Conservation (phyloP, 1,140 invertebrate genomes). For the Ditylenchus dipsaci region DNA sequence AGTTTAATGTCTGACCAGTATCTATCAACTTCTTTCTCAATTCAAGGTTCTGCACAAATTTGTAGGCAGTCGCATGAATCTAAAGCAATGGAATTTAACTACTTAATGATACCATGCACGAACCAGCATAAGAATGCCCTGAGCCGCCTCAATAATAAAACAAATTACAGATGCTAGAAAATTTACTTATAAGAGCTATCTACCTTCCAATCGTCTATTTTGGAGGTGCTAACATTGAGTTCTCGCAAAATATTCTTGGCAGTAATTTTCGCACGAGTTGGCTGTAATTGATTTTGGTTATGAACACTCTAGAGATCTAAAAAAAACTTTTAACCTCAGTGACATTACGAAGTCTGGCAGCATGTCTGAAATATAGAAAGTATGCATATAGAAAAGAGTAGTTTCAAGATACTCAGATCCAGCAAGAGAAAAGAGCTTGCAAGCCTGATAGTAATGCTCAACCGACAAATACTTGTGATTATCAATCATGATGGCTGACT, state of each 20-base stretch:
- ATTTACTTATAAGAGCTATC: background rate
- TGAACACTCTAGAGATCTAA: background rate
- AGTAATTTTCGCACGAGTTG: slow-evolving; percentile 25
- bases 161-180: background rate
- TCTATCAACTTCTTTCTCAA: slow-evolving; percentile 33
- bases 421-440: slow-evolving; percentile 31
- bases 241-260: slow-evolving; percentile 32
- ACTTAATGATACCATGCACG: too few relatives aligned
- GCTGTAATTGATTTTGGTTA: background rate
- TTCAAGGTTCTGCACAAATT: slow-evolving; percentile 34
- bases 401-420: slow-evolving; percentile 17
- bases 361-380: slow-evolving; percentile 8
- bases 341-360: slow-evolving; percentile 24
- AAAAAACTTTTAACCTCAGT: slow-evolving; percentile 5
- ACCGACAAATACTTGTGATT: slow-evolving; percentile 32
- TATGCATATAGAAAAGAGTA: background rate
- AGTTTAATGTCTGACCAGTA: slow-evolving; percentile 8
- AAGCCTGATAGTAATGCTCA: slow-evolving; percentile 46
- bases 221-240: background rate
- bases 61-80: slow-evolving; percentile 28
- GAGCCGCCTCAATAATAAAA: background rate
- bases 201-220: slow-evolving; percentile 39
- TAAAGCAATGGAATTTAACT: background rate
- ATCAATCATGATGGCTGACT: slow-evolving; percentile 32
- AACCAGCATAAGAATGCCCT: slow-evolving; percentile 32